These are phyloP conservation scores for Strix uralensis DNA, from an alignment of 2,113 vertebrate genomes.

Conservation along the genomic window DNA sequence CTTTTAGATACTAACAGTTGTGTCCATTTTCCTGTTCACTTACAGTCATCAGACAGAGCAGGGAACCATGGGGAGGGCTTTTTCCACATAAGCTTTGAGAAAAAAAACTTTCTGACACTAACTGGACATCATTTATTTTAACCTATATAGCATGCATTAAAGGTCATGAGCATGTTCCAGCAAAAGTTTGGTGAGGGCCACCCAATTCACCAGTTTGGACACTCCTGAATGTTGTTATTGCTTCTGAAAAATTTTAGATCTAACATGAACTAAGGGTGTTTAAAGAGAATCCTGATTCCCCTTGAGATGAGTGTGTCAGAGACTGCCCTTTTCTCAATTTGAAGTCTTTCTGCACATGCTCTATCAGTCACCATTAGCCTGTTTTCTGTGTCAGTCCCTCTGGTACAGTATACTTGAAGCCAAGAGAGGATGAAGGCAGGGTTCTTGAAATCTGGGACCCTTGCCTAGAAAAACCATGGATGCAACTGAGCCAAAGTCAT, in stretches of 20 bases:
- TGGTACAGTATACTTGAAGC: neutral
- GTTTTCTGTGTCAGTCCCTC: neutral
- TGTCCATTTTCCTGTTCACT: neutral
- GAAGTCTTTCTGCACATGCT: neutral
- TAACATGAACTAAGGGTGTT: neutral
- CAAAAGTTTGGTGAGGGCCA: neutral
- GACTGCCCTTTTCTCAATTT: neutral
- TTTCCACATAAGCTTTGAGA: neutral
- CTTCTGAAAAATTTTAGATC: neutral
- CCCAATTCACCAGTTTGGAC: neutral
- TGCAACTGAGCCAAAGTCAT: conserved; percentile 15
- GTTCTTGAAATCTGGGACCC: conserved; percentile 46
- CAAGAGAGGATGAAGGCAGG: conserved; percentile 4
- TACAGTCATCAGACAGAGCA: neutral
- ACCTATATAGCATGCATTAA: neutral
- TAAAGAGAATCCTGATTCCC: neutral
- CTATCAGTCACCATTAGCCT: neutral
- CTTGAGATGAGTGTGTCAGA: neutral
- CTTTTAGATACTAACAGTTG: neutral
- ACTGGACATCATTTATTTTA: neutral
- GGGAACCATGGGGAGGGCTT: neutral
- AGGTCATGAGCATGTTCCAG: neutral
- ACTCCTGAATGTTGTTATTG: neutral
- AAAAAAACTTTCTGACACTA: neutral
- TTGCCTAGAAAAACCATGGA: conserved; percentile 45